Evolutionary conservation across 1,140 invertebrate species (phyloP).

Genomic region (Ceratoteleas bidentatus): DNA sequence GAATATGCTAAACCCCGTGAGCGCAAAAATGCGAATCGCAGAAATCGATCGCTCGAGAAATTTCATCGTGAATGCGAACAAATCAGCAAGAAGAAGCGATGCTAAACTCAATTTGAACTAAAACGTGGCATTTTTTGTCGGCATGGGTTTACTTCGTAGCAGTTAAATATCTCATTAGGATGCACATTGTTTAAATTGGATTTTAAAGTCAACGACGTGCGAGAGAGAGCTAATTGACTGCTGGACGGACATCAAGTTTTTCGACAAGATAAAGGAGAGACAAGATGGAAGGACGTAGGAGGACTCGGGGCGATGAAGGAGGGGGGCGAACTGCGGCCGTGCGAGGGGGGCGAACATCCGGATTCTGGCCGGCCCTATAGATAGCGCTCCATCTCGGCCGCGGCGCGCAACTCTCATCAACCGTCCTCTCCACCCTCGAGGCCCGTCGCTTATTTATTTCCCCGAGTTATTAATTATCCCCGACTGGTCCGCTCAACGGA

Average conservation of each 20-base stretch:
- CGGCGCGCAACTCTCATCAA: constrained; percentile 52
- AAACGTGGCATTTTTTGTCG: constrained; percentile 33
- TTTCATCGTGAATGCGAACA: constrained; percentile 2
- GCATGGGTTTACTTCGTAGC: constrained; percentile 39
- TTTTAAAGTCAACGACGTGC: constrained; percentile 68
- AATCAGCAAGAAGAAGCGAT: constrained; percentile 28
- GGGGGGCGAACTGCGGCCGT: too few relatives aligned
- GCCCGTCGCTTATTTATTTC: constrained; percentile 58
- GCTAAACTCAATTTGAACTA: constrained; percentile 39
- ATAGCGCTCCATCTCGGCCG: constrained; percentile 31
- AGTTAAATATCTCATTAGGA: constrained; percentile 68
- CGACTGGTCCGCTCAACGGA: constrained; percentile 51
- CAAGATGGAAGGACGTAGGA: constrained; percentile 50
- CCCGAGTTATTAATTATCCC: constrained; percentile 66
- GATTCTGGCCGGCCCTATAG: constrained; percentile 49
- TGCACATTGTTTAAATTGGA: constrained; percentile 70
- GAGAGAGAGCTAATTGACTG: constrained; percentile 68
- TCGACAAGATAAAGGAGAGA: constrained; percentile 66
- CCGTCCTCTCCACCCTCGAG: constrained; percentile 59
- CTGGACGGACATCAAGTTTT: constrained; percentile 68
- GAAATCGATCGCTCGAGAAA: constrained; percentile 16
- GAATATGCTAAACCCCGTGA: too few relatives aligned
- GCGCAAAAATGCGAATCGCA: too few relatives aligned
- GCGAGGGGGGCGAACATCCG: constrained; percentile 55
- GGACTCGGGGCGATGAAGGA: too few relatives aligned